phyloP scores from a whole-genome alignment of 2,797 vertebrate genomes.

The Neomorphus geoffroyi region DNA sequence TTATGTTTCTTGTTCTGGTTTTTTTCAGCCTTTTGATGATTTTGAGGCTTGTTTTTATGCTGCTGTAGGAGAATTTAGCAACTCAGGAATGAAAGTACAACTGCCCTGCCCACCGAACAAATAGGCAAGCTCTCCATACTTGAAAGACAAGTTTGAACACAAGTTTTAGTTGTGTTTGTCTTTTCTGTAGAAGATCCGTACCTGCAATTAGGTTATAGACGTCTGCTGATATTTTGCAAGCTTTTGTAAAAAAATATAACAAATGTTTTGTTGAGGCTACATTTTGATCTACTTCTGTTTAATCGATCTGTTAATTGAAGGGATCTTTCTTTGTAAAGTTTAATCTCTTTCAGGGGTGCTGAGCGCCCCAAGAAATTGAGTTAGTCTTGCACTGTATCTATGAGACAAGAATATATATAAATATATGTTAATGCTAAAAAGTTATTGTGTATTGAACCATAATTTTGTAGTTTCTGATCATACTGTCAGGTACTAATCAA shows the following conservation, averaged over 20 bases:
- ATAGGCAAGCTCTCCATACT: neutral
- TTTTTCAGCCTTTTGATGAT: conserved; percentile 89
- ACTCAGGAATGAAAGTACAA: neutral
- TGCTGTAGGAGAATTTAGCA: conserved; percentile 63
- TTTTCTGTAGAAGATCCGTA: conserved; percentile 21
- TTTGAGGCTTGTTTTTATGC: conserved; percentile 83
- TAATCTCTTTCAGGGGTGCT: neutral
- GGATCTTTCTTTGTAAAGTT: neutral
- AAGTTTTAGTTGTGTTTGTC: conserved; percentile 8
- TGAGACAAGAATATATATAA: neutral
- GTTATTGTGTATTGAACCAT: neutral
- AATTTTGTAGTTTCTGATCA: neutral
- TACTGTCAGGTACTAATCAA: neutral
- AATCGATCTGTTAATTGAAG: neutral
- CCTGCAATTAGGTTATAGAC: neutral
- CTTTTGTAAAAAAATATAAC: neutral
- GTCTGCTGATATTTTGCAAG: neutral
- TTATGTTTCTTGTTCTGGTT: neutral
- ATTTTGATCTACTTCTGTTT: conserved; percentile 38
- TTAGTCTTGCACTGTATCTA: neutral
- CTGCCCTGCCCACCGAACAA: neutral
- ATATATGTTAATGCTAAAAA: neutral
- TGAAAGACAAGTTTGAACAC: conserved; percentile 15
- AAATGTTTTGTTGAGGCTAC: neutral
- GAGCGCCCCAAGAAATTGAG: neutral